Evolutionary conservation across 2,113 vertebrate species (phyloP).

Genomic region (Oreochromis spilurus): DNA sequence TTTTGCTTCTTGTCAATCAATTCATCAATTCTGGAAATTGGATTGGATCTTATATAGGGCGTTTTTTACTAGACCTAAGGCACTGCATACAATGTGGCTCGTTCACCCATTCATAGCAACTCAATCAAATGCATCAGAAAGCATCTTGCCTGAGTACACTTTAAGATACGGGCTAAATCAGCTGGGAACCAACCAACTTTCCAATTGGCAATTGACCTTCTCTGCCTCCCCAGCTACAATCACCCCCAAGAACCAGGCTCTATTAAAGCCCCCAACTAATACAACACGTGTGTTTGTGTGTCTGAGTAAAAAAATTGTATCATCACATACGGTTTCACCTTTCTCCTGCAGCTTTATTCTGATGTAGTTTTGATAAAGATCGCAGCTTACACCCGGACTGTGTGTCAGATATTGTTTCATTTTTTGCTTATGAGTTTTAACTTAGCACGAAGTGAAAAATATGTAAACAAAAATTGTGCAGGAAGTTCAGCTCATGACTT

Average conservation of each 20-base stretch:
- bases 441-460: background rate
- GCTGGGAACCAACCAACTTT: background rate
- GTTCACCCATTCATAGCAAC: background rate
- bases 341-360: background rate
- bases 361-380: background rate
- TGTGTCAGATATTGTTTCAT: background rate
- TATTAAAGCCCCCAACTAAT: background rate
- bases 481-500: background rate
- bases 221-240: background rate
- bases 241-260: background rate
- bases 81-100: background rate
- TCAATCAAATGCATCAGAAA: background rate
- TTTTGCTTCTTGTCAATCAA: background rate
- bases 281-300: background rate
- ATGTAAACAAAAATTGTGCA: background rate
- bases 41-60: background rate
- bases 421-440: background rate
- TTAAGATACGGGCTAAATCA: background rate
- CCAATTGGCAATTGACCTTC: background rate
- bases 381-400: rapidly evolving
- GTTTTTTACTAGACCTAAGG: background rate
- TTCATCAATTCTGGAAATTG: background rate
- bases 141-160: background rate
- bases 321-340: background rate
- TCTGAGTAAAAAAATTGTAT: background rate